Conservation (phyloP, 1,140 invertebrate species). For the Bombus haemorrhoidalis region DNA sequence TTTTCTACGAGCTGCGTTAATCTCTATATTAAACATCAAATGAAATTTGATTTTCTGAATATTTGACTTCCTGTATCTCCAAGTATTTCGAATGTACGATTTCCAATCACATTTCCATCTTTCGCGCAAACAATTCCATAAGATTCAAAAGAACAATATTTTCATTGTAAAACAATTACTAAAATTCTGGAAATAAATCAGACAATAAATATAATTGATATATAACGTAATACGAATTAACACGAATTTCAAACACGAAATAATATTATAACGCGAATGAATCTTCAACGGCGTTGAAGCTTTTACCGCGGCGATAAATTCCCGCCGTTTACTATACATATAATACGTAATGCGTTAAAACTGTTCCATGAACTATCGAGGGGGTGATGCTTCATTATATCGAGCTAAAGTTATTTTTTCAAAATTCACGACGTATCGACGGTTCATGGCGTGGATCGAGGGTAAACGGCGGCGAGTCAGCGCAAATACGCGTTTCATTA, state of each 20-base stretch:
- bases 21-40: too few species aligned
- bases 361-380: background rate
- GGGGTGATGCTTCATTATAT: background rate
- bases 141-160: too few species aligned
- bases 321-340: background rate
- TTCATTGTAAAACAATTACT: too few species aligned
- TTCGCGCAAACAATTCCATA: too few species aligned
- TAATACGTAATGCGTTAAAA: background rate
- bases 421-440: background rate
- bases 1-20: too few species aligned
- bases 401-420: background rate
- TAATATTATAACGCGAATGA: background rate
- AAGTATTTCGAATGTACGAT: too few species aligned
- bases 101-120: too few species aligned
- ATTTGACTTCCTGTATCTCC: too few species aligned
- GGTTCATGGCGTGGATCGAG: too few species aligned
- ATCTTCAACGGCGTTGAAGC: background rate
- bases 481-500: slow-evolving; percentile 9
- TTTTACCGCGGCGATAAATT: slow-evolving; percentile 1
- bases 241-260: too few species aligned
- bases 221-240: background rate
- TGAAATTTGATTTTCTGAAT: too few species aligned
- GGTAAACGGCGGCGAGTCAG: background rate
- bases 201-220: background rate
- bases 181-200: background rate